Evolutionary conservation across 2,888 invertebrate genomes (phyloP).

Genomic region (Conchocele bisecta): DNA sequence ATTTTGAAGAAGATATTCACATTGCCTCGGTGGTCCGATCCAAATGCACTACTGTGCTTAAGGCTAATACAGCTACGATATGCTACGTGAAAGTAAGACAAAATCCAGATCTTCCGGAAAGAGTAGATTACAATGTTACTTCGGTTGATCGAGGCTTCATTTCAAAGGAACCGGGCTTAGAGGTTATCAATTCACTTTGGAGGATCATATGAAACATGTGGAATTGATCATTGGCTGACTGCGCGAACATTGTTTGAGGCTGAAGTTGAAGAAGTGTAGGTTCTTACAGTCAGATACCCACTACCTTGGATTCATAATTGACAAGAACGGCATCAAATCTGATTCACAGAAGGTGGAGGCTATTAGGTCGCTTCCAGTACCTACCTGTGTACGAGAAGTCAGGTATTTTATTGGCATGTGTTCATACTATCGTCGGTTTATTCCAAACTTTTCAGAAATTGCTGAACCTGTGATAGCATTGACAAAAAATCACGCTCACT

Average conservation of each 20-base stretch:
- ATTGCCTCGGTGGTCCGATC: conserved; percentile 7
- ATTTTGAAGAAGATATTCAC: conserved; percentile 24
- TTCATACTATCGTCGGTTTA: conserved; percentile 27
- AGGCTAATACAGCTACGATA: neutral
- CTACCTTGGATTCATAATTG: conserved; percentile 33
- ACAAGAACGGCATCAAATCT: conserved; percentile 30
- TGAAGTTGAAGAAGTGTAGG: conserved; percentile 41
- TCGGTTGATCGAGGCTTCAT: neutral
- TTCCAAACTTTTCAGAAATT: conserved; percentile 38
- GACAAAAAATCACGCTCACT: conserved; percentile 17
- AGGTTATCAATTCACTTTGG: neutral
- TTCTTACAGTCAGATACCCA: conserved; percentile 40
- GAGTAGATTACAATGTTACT: neutral
- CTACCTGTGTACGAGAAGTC: conserved; percentile 17
- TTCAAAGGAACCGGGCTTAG: neutral
- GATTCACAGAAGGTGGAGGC: conserved; percentile 32
- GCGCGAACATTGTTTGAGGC: conserved; percentile 18
- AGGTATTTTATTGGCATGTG: conserved; percentile 23
- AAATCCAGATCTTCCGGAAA: neutral
- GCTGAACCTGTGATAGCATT: conserved; percentile 30
- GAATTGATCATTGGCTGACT: too few species aligned
- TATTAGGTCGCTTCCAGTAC: conserved; percentile 30
- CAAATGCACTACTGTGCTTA: neutral
- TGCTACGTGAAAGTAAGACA: neutral
- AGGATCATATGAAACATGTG: too few species aligned